A percentile compares a stretch with the other conserved stretches of the same genome.
These are phyloP conservation scores for Rhyacophila evoluta DNA, from an alignment of 2,888 invertebrate species.

Conservation along the genomic window DNA sequence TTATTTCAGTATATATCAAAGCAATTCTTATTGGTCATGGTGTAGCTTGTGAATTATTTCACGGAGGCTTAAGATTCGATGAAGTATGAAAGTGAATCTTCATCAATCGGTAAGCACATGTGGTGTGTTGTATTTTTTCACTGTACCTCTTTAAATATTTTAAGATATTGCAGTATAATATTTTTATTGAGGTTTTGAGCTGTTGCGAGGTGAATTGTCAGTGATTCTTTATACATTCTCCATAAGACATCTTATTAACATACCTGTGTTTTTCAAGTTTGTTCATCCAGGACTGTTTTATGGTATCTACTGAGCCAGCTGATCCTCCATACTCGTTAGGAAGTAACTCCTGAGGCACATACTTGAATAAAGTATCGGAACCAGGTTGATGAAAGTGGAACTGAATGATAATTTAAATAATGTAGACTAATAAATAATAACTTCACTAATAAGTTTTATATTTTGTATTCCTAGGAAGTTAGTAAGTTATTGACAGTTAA, in stretches of 20 bases:
- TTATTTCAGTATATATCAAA: neutral
- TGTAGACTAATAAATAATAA: too few species aligned
- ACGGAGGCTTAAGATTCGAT: too few species aligned
- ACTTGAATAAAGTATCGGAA: constrained; percentile 73
- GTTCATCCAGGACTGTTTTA: constrained; percentile 74
- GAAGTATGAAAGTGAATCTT: too few species aligned
- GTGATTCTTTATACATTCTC: constrained; percentile 27
- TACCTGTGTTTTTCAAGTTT: constrained; percentile 73
- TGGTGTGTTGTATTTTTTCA: too few species aligned
- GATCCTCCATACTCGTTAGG: constrained; percentile 79
- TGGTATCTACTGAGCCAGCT: constrained; percentile 71
- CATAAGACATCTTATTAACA: constrained; percentile 43
- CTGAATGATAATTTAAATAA: constrained; percentile 59
- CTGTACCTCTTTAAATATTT: too few species aligned
- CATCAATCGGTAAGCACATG: too few species aligned
- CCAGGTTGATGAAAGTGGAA: constrained; percentile 79
- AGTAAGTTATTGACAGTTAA: too few species aligned
- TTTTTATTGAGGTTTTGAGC: too few species aligned
- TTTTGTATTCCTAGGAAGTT: too few species aligned
- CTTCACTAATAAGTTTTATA: too few species aligned
- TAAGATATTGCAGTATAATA: neutral
- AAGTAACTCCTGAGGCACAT: constrained; percentile 73
- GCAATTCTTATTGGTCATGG: neutral
- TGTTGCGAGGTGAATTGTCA: neutral
- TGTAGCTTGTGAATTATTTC: too few species aligned